A percentile compares a stretch with the other conserved stretches of the same genome.
These are phyloP conservation scores for Lepidochrysops patricia DNA, from an alignment of 2,888 invertebrate species.

Conservation along the genomic window DNA sequence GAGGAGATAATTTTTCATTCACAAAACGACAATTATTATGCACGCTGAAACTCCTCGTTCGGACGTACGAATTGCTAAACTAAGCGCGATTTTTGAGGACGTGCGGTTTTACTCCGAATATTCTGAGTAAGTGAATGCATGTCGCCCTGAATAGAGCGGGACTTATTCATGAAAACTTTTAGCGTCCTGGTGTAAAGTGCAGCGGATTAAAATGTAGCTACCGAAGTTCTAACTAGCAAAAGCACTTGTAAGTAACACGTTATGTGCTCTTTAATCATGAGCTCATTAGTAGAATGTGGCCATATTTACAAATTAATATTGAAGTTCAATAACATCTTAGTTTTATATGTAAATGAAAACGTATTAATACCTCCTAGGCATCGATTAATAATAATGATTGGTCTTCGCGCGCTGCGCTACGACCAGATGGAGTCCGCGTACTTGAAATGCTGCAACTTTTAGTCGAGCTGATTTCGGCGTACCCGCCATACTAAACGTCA, in stretches of 20 bases:
- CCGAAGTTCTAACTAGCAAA: neutral
- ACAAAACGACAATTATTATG: neutral
- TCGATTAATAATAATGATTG: too few relatives aligned
- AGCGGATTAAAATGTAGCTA: neutral
- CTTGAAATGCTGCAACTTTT: too few relatives aligned
- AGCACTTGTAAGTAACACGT: neutral
- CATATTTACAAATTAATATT: too few relatives aligned
- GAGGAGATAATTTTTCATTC: neutral
- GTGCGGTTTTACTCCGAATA: neutral
- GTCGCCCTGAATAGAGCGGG: neutral
- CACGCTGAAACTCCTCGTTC: neutral
- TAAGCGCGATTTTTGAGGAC: neutral
- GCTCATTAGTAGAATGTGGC: too few relatives aligned
- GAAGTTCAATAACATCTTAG: too few relatives aligned
- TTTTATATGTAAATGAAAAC: too few relatives aligned
- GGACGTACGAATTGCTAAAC: neutral
- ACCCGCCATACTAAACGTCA: too few relatives aligned
- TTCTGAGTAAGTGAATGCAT: constrained; percentile 1
- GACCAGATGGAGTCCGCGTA: too few relatives aligned
- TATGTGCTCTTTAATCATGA: too few relatives aligned
- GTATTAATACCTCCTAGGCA: too few relatives aligned
- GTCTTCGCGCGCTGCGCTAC: too few relatives aligned
- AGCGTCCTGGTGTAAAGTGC: neutral
- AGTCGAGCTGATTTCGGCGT: too few relatives aligned
- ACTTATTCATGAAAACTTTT: constrained; percentile 9